These are phyloP conservation scores for Corythaeola cristata DNA, from an alignment of 2,113 vertebrate genomes.

Conservation along the genomic window DNA sequence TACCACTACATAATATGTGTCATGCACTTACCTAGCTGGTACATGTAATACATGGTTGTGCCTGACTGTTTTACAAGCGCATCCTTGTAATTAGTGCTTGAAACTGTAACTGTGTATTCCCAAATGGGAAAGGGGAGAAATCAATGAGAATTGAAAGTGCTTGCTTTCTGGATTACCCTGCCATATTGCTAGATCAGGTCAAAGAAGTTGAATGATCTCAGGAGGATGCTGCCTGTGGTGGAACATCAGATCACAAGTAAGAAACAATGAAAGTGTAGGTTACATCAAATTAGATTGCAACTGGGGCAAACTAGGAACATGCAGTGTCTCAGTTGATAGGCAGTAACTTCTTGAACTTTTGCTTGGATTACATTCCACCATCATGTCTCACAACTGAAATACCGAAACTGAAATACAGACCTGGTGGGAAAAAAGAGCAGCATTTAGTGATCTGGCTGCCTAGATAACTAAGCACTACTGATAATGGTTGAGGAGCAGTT, in stretches of 20 bases:
- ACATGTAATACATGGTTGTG: neutral
- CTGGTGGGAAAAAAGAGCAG: neutral
- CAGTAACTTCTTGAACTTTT: neutral
- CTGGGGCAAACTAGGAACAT: neutral
- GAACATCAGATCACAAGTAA: neutral
- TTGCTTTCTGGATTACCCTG: neutral
- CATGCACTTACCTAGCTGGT: neutral
- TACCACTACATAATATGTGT: fast-evolving
- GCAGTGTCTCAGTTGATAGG: neutral
- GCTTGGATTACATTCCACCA: neutral
- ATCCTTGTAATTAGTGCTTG: neutral
- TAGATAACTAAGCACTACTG: neutral
- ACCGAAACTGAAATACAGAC: neutral
- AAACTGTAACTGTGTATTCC: neutral
- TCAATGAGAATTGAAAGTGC: neutral
- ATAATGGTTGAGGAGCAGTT: neutral
- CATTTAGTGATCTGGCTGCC: neutral
- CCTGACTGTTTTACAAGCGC: neutral
- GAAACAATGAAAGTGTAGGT: neutral
- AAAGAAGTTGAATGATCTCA: neutral
- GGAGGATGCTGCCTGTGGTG: neutral
- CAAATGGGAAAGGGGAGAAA: neutral
- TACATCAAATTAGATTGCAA: neutral
- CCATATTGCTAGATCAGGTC: neutral
- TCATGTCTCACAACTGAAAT: neutral